Conservation (phyloP, 2,113 vertebrate species). For the Microcebus griseorufus region DNA sequence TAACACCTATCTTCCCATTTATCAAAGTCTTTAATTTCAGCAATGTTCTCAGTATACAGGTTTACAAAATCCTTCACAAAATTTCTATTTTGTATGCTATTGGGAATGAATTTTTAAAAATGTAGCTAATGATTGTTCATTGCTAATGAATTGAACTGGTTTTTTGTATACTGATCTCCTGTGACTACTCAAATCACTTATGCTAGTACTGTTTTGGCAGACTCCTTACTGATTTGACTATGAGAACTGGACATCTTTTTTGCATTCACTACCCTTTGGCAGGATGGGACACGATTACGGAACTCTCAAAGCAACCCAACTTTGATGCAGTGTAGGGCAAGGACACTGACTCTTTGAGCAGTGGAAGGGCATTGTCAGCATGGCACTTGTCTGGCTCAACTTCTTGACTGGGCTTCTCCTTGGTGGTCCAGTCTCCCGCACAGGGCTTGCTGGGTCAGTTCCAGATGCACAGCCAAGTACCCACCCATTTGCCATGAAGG, state of each 20-base stretch:
- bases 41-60: not conserved
- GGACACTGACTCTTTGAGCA: not conserved
- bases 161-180: not conserved
- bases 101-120: too few relatives aligned
- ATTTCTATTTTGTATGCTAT: too few relatives aligned
- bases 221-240: not conserved
- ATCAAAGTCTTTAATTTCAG: too few relatives aligned
- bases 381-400: not conserved
- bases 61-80: not conserved
- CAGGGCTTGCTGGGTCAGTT: not conserved
- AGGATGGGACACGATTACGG: rapidly evolving
- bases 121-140: too few relatives aligned
- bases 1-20: not conserved
- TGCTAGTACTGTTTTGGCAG: rapidly evolving
- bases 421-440: rapidly evolving
- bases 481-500: too few relatives aligned
- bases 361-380: not conserved
- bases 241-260: not conserved
- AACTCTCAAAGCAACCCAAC: not conserved
- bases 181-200: not conserved
- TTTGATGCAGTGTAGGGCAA: not conserved
- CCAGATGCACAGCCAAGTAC: too few relatives aligned
- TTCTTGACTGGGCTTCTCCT: too few relatives aligned
- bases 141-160: too few relatives aligned
- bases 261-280: too few relatives aligned